These are phyloP conservation scores for Ictalurus furcatus DNA, from an alignment of 2,113 vertebrate genomes.

Conservation along the genomic window DNA sequence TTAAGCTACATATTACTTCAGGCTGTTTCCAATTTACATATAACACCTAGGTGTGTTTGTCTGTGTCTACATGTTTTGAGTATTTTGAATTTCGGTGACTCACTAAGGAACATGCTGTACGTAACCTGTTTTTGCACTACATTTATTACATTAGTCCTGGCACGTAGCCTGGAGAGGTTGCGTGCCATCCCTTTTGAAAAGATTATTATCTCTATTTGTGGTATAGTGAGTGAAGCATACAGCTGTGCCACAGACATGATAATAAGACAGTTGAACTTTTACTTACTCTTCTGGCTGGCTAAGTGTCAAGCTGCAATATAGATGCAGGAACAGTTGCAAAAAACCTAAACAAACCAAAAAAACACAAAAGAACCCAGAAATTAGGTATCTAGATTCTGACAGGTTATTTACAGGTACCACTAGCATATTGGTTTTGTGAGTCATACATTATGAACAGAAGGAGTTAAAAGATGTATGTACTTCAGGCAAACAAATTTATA, in stretches of 20 bases:
- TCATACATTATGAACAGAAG: neutral
- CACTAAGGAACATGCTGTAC: neutral
- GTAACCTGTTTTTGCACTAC: neutral
- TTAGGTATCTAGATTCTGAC: neutral
- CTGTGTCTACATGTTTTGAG: conserved; percentile 2
- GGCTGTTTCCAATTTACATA: neutral
- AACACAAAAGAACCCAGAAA: neutral
- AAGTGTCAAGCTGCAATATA: neutral
- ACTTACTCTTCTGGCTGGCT: neutral
- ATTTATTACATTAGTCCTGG: conserved; percentile 15
- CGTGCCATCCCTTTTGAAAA: conserved; percentile 17
- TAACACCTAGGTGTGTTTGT: conserved; percentile 11
- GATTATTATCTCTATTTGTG: conserved; percentile 34
- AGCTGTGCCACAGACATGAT: conserved; percentile 27
- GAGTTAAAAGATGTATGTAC: neutral
- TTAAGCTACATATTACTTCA: neutral
- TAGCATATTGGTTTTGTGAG: neutral
- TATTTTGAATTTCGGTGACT: neutral
- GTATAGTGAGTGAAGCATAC: conserved; percentile 27
- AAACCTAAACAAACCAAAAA: neutral
- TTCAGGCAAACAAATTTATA: neutral
- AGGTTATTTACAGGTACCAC: neutral
- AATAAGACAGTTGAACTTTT: conserved; percentile 28
- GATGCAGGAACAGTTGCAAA: neutral
- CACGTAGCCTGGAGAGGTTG: conserved; percentile 16